phyloP scores from a whole-genome alignment of 2,797 vertebrate genomes.

The Girardinus metallicus region DNA sequence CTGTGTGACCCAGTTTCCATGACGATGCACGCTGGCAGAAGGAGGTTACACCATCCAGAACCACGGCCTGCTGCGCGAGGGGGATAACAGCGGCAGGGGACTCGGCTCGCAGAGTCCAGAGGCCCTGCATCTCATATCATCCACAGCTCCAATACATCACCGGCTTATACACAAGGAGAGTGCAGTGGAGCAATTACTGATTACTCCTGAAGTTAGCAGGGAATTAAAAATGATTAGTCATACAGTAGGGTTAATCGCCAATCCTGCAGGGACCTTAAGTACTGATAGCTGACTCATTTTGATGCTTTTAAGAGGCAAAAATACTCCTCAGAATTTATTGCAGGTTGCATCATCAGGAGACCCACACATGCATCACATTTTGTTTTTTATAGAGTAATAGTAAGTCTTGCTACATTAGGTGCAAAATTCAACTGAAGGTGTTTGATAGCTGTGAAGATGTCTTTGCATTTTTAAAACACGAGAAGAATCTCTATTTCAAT shows the following conservation, averaged over 20 bases:
- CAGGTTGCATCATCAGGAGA: not conserved
- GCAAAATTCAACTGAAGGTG: constrained; percentile 3
- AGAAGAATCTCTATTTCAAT: not conserved
- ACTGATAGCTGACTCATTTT: constrained; percentile 6
- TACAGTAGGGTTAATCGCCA: constrained; percentile 18
- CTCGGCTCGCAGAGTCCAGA: constrained; percentile 47
- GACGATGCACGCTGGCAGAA: constrained; percentile 67
- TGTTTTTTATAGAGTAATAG: not conserved
- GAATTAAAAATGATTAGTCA: constrained; percentile 46
- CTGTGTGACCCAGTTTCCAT: constrained; percentile 79
- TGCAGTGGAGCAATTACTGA: constrained; percentile 9
- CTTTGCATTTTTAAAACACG: not conserved
- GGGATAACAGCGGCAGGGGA: constrained; percentile 41
- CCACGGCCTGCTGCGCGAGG: constrained; percentile 45
- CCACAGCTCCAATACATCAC: constrained; percentile 21
- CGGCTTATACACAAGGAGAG: constrained; percentile 6
- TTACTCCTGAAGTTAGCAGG: constrained; percentile 26
- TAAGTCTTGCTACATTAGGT: not conserved
- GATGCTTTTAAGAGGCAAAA: constrained; percentile 11
- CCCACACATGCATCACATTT: not conserved
- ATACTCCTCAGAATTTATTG: not conserved
- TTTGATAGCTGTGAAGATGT: not conserved
- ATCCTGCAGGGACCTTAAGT: constrained; percentile 23
- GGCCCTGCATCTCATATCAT: constrained; percentile 46
- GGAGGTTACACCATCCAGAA: constrained; percentile 67